These are phyloP conservation scores for Carterocephalus palaemon DNA, from an alignment of 2,888 invertebrate genomes.

Conservation along the genomic window DNA sequence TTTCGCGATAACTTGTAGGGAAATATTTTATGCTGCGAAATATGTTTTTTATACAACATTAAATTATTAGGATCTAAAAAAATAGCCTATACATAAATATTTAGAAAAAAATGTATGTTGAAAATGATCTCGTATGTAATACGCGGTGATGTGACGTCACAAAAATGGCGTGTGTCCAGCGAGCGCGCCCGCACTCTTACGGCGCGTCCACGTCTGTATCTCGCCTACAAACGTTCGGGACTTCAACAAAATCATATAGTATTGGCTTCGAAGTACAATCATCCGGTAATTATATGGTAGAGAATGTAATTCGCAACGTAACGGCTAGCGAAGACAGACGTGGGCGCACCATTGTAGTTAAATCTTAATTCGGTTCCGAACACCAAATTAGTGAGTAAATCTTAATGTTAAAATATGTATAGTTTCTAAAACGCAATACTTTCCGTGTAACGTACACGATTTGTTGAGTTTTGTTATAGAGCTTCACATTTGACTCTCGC, in stretches of 20 bases:
- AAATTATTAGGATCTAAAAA: not conserved
- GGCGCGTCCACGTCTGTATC: no score
- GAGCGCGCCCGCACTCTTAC: no score
- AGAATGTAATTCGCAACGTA: no score
- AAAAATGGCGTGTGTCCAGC: no score
- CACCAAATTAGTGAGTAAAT: conserved; percentile 70
- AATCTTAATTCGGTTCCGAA: conserved; percentile 60
- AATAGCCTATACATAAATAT: conserved; percentile 1
- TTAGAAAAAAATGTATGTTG: conserved; percentile 8
- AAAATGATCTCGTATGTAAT: conserved; percentile 21
- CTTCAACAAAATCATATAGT: no score
- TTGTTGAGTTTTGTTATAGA: conserved; percentile 55
- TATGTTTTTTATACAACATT: no score
- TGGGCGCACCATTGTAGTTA: conserved; percentile 46
- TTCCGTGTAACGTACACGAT: conserved; percentile 62
- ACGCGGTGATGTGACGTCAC: no score
- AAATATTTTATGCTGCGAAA: no score
- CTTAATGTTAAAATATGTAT: conserved; percentile 38
- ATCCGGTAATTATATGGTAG: no score
- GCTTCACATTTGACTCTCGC: conserved; percentile 6
- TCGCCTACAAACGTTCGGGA: no score
- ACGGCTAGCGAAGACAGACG: conserved; percentile 29
- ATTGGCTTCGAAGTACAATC: no score
- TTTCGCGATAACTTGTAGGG: no score
- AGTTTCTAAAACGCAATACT: conserved; percentile 65